Evolutionary conservation across 2,888 invertebrate genomes (phyloP), one percentile per base, ranked within the genome.

Genomic region (Rhimphoctona megacephalus): DNA sequence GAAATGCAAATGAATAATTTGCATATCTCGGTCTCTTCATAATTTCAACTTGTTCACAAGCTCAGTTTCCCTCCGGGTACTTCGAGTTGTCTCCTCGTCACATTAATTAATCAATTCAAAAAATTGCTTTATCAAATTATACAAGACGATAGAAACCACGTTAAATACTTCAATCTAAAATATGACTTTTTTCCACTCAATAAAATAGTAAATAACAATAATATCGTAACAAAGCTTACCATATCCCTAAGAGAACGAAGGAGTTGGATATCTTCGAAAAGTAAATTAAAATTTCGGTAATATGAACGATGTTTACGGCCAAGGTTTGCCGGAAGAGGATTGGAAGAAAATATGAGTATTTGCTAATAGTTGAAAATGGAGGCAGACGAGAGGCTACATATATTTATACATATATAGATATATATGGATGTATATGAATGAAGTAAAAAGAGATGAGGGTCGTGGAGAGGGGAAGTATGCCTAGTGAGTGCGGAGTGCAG

Each of bases 401-500:
- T 33, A 46, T 73, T 22, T 66, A 73, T 72, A 69, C 33, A 79
- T 49, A 80, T 80, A 57, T 39, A 57, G 14, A 30, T 54, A 74
- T 66, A 67, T 67, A 66, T 9, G 30, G 6, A 25, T 14, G n/a
- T 39, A 17, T 43, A 25, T 30, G 25, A 25, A 43, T 54, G 30
- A 49, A 33, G 72, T 46, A 22, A 49, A 73, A 54, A 30, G 69
- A 61, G 79, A 33, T 30, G 49, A 66, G 54, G 73, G 61, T n/a
- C n/a, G 66, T 36, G 39, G 70, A 8, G 74, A 19, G 69, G 61
- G 57, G 70, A 33, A 70, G 79, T 80, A 83, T 82, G 87, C 77
- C 87, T 69, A 85, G 82, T 67, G 81, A 87, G 85, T 85, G 87
- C 85, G 81, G 83, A 87, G 85, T 86, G 88, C 85, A 89, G 87